Evolutionary conservation across 2,888 invertebrate species (phyloP).

Genomic region (Melangyna quadrimaculata): DNA sequence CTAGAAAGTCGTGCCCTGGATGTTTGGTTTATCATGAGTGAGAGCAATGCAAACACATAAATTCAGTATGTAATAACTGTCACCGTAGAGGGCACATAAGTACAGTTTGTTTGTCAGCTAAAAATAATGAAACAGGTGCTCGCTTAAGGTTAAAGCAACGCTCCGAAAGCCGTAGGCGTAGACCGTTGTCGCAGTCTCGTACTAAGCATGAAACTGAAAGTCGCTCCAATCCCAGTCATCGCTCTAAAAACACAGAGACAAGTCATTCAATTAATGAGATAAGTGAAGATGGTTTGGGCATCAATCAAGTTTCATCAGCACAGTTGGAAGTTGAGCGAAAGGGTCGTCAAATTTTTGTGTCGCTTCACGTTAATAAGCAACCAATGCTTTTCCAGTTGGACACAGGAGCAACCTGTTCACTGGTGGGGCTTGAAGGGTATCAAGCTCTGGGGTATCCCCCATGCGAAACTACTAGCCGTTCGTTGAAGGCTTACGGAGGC

Average conservation of each 20-base stretch:
- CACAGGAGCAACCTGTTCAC: constrained; percentile 15
- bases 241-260: neutral
- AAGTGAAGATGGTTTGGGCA: neutral
- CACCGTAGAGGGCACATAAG: constrained; percentile 7
- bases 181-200: neutral
- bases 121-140: neutral
- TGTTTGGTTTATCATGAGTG: constrained; percentile 8
- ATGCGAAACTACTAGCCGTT: neutral
- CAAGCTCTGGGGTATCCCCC: neutral
- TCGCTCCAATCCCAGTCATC: neutral
- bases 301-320: neutral
- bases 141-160: neutral
- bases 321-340: neutral
- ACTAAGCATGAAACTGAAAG: neutral
- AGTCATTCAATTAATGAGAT: neutral
- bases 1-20: constrained; percentile 15
- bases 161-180: neutral
- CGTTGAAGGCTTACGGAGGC: neutral
- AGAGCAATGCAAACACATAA: constrained; percentile 1
- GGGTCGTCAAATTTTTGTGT: neutral
- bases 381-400: constrained; percentile 7
- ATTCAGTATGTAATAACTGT: constrained; percentile 32
- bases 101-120: neutral
- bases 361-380: constrained; percentile 12
- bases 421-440: neutral